phyloP scores from a whole-genome alignment of 2,113 vertebrate genomes.

The Myocastor coypus region DNA sequence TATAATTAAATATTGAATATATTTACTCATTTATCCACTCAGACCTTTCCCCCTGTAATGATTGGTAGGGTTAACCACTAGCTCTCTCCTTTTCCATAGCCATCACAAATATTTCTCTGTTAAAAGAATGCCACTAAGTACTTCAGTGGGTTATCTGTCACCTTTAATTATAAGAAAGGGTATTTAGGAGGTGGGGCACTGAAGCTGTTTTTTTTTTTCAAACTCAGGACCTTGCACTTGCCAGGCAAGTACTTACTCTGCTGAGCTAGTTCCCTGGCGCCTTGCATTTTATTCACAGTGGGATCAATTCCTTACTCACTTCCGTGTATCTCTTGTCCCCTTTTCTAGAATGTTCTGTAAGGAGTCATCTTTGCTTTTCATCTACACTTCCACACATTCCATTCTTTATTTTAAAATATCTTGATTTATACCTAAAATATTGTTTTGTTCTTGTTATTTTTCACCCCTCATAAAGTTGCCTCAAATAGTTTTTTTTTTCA shows the following conservation, averaged over 20 bases:
- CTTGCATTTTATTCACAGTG: rapidly evolving
- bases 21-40: background rate
- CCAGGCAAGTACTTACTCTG: too few species aligned
- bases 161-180: background rate
- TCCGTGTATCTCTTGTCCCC: background rate
- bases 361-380: background rate
- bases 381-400: background rate
- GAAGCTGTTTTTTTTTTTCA: too few species aligned
- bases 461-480: slow-evolving; percentile 34
- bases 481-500: too few species aligned
- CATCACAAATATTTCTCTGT: background rate
- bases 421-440: background rate
- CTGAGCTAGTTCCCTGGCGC: too few species aligned
- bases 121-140: background rate
- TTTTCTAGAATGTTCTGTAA: background rate
- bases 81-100: background rate
- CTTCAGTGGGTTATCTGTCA: background rate
- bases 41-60: background rate
- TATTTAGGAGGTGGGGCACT: background rate
- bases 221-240: too few species aligned
- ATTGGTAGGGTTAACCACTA: background rate
- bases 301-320: background rate
- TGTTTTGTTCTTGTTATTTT: slow-evolving; percentile 4
- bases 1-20: background rate
- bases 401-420: background rate